Conservation (phyloP, 2,797 vertebrate genomes). For the Enteromius thamalakanensis region DNA sequence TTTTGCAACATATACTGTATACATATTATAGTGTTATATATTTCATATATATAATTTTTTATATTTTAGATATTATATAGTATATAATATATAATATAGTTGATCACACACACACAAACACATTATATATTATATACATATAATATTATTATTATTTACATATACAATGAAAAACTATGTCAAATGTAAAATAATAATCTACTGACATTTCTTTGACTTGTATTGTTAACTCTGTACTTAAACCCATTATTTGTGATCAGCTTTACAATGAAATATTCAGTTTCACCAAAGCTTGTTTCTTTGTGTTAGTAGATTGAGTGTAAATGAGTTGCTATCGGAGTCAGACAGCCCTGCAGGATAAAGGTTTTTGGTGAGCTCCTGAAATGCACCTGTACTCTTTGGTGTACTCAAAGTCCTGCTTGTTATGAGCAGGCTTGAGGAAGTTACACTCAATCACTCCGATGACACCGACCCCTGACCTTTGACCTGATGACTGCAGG, state of each 20-base stretch:
- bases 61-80: too few species aligned
- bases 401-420: conserved; percentile 87
- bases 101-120: background rate
- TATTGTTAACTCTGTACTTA: background rate
- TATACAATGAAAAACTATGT: too few species aligned
- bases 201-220: background rate
- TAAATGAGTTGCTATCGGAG: background rate
- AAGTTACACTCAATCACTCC: conserved; percentile 86
- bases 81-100: background rate
- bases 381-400: conserved; percentile 80
- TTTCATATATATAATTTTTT: too few species aligned
- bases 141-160: too few species aligned
- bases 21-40: too few species aligned
- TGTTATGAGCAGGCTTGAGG: conserved; percentile 83
- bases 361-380: background rate
- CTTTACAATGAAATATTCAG: background rate
- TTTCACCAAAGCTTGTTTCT: background rate
- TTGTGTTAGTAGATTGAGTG: background rate
- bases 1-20: too few species aligned
- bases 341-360: too few species aligned
- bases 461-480: conserved; percentile 80
- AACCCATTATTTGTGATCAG: background rate
- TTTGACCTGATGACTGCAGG: conserved; percentile 71
- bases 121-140: too few species aligned
- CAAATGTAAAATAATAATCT: background rate